Base-by-base conservation (phyloP, 2,888 invertebrate genomes). In the Athalia rosae region DNA sequence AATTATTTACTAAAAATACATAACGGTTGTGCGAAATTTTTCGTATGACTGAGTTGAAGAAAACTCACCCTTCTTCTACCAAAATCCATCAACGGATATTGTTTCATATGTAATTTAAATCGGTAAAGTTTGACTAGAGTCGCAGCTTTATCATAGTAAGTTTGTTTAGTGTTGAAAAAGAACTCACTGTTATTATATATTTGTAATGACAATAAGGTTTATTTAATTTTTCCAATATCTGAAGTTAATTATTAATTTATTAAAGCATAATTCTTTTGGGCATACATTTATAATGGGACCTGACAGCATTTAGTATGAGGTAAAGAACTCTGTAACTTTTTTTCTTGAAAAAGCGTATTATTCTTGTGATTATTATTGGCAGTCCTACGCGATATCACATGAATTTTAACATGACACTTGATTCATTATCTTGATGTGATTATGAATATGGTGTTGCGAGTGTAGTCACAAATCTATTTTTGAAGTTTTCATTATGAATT, bases 231-330 rank as follows among this genome's bases (percentile, higher is more conserved):
- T 28, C 43, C 43, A 71, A 9, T 56, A 56, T 45, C 0, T 41
- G 13, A 58, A 43, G 15, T 56, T 58, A 11, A 11, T 11, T 8
- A 41, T 4, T 50, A 9, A 5, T 63, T 63, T 41, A 4, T n/a
- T 7, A 7, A 41, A 28, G 28, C 28, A 28, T 28, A 41, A 63
- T 41, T 63, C 43, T 11, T 6, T 43, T 69, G 48, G 48, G 50
- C 50, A 71, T 58, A 50, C 13, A 3, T 56, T 61, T 61, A 71
- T 56, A 43, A 15, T n/a, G 13, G 58, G 13, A 56, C 58, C 71
- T 71, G 71, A 58, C n/a, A 45, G 71, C 71, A 71, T 71, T 71
- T 71, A 48, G 4, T 43, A 41, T 53, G 56, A 13, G n/a, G 5
- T 28, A 67, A 13, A 11, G 13, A 41, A 67, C 15, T 50, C 11